These are phyloP conservation scores for Oryzias curvinotus DNA, from an alignment of 2,113 vertebrate genomes.

Conservation along the genomic window DNA sequence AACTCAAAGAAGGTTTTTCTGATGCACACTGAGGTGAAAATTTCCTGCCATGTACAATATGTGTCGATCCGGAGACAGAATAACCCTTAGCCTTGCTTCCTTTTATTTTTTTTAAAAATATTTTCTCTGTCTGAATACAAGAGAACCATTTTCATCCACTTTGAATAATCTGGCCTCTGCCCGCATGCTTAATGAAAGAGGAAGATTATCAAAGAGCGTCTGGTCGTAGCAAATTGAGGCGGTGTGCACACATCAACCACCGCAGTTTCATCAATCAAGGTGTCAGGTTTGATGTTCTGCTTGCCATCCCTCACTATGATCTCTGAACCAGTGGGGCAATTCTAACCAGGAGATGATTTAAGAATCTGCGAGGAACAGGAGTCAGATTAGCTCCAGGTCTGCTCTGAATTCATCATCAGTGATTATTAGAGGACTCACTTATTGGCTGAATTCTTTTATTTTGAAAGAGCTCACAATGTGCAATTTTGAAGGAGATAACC, in stretches of 20 bases:
- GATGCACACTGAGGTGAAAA: constrained; percentile 38
- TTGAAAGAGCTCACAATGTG: background rate
- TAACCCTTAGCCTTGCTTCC: constrained; percentile 18
- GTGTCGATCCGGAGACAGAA: constrained; percentile 48
- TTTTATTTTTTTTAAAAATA: constrained; percentile 18
- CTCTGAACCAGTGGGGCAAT: constrained; percentile 39
- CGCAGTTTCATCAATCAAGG: constrained; percentile 60
- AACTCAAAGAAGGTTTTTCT: constrained; percentile 42
- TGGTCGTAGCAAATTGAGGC: constrained; percentile 35
- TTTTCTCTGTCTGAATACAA: constrained; percentile 8
- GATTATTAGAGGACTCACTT: constrained; percentile 28
- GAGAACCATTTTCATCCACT: constrained; percentile 20
- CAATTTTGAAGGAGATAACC: constrained; percentile 19
- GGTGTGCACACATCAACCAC: constrained; percentile 37
- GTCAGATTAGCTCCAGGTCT: constrained; percentile 30
- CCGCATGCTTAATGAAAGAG: constrained; percentile 45
- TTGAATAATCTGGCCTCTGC: constrained; percentile 51
- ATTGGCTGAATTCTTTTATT: background rate
- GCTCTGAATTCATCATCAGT: constrained; percentile 6
- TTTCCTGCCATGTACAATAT: constrained; percentile 47
- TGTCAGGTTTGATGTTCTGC: constrained; percentile 61
- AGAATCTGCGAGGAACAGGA: constrained; percentile 24
- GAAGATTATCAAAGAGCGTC: constrained; percentile 44
- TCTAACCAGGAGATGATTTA: constrained; percentile 47
- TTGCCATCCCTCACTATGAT: constrained; percentile 45